Base-by-base conservation (phyloP, 2,797 vertebrate genomes). In the Danionella dracula region DNA sequence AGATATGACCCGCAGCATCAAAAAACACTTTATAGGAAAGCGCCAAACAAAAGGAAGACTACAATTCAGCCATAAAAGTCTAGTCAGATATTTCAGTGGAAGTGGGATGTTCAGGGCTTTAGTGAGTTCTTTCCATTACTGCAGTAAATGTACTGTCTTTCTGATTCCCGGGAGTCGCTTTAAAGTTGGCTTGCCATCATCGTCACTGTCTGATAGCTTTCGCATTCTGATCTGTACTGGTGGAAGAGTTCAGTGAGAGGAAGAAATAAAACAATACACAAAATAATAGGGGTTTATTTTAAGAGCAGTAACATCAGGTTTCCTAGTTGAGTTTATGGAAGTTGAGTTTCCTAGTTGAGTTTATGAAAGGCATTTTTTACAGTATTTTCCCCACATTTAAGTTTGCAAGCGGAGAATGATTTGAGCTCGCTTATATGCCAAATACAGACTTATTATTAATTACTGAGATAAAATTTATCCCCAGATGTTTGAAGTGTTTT, bases 401-500 rank as follows among this genome's bases (percentile, higher is more conserved):
- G 23, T 27, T 27, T 27, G 23, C 23, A 27, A 27, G 6, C 6
- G 3, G 6, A 27, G 3, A 27, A 3, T 27, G 23, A 27, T 27
- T 27, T 46, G 6, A 55, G 31, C 15, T 35, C 44, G 20, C 40
- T 65, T 54, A 55, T n/a, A 49, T 57, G 53, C 34, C 78, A 64
- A 57, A 50, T 58, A 56, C 69, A 21, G 40, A 58, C 16, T 19
- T 27, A 32, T 35, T 59, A 56, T 41, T 29, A 64, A 50, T 44
- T 23, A 31, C 35, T 34, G 41, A 55, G 40, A 68, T 51, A 27
- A 44, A 55, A 59, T 59, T 59, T 59, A 68, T 51, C 48, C 20
- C 27, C 3, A 21, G 21, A 59, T 37, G 29, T 51, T 58, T 34
- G 32, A 10, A 12, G 23, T 2, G 44, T 19, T 67, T 67, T 68